phyloP scores from a whole-genome alignment of 2,797 vertebrate genomes.

The Euthynnus affinis region DNA sequence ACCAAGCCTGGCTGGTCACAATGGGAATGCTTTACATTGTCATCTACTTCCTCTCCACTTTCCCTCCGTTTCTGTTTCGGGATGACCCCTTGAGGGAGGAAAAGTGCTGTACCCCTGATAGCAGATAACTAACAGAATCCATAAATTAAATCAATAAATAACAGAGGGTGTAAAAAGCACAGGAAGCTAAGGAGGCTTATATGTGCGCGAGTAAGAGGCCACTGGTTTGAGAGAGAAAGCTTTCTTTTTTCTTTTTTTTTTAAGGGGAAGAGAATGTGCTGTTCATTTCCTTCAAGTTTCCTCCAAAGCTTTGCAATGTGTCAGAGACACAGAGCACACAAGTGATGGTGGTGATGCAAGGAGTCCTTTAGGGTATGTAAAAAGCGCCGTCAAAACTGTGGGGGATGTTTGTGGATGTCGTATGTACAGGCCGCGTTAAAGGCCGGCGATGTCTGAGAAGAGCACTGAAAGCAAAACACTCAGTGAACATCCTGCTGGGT shows the following conservation, averaged over 20 bases:
- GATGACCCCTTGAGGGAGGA: conserved; percentile 73
- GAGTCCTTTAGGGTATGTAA: conserved; percentile 51
- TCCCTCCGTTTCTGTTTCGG: conserved; percentile 76
- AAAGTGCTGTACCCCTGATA: conserved; percentile 73
- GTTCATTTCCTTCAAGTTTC: conserved; percentile 70
- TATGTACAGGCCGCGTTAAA: conserved; percentile 59
- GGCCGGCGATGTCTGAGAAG: conserved; percentile 50
- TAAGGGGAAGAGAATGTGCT: conserved; percentile 59
- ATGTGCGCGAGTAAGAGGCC: conserved; percentile 44
- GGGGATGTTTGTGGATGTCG: conserved; percentile 66
- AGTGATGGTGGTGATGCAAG: conserved; percentile 53
- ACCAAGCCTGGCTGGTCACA: conserved; percentile 73
- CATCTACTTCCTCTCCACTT: conserved; percentile 80
- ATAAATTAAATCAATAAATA: conserved; percentile 82
- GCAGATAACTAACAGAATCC: conserved; percentile 80
- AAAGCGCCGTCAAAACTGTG: conserved; percentile 48
- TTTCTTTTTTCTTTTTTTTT: conserved; percentile 31
- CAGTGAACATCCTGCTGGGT: conserved; percentile 78
- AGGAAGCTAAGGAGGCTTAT: conserved; percentile 75
- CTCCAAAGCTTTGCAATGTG: conserved; percentile 55
- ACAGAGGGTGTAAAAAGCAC: conserved; percentile 78
- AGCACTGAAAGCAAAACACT: conserved; percentile 73
- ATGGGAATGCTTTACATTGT: conserved; percentile 82
- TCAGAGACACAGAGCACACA: conserved; percentile 45
- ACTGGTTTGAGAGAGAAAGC: conserved; percentile 48